Percentiles rank a stretch among this genome's conserved stretches.
Conservation (phyloP, 2,113 vertebrate species). For the Cervus canadensis region DNA sequence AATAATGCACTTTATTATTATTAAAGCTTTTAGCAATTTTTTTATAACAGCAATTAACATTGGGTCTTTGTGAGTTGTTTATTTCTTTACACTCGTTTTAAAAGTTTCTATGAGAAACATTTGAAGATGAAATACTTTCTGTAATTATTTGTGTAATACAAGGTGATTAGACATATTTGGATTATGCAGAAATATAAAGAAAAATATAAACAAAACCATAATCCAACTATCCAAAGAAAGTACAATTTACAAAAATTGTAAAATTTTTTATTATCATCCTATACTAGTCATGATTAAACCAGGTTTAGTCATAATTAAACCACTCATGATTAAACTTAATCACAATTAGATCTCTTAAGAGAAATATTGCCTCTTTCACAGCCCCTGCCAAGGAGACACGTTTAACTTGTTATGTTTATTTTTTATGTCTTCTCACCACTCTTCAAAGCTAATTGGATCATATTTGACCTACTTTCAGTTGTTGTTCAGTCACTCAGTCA, state of each 20-base stretch:
- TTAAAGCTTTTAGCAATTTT: not conserved
- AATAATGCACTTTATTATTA: not conserved
- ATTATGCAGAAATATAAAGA: not conserved
- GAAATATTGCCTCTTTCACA: not conserved
- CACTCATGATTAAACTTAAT: not conserved
- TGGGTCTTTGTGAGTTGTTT: not conserved
- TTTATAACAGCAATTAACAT: not conserved
- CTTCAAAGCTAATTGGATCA: not conserved
- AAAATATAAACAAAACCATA: not conserved
- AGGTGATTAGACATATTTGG: not conserved
- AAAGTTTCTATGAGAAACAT: not conserved
- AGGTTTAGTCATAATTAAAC: not conserved
- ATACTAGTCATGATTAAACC: not conserved
- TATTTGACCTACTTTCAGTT: constrained; percentile 17
- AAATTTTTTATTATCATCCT: not conserved
- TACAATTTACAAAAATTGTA: not conserved
- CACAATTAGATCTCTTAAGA: not conserved
- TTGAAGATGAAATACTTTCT: constrained; percentile 12
- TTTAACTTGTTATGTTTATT: not conserved
- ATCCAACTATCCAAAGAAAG: not conserved
- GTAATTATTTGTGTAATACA: not conserved
- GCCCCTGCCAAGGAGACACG: not conserved
- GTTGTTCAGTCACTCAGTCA: not conserved
- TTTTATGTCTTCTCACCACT: not conserved
- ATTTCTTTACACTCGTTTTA: not conserved